Evolutionary conservation across 2,797 vertebrate genomes (phyloP).

Genomic region (Xiphophorus birchmanni): DNA sequence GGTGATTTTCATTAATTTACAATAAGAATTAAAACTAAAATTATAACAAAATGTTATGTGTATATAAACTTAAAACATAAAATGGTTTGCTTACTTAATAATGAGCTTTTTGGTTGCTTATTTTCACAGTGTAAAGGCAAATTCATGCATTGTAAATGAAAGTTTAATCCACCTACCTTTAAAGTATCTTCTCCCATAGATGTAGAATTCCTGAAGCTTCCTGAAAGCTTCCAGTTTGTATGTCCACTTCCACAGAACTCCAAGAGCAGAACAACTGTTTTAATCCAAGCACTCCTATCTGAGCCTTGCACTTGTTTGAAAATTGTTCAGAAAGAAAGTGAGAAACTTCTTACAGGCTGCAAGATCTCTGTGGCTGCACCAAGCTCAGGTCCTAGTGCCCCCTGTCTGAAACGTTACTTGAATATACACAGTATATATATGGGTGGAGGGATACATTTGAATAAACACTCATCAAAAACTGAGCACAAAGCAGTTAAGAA

Average conservation of each 20-base stretch:
- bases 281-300: conserved; percentile 65
- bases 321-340: conserved; percentile 78
- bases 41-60: background rate
- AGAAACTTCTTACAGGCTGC: conserved; percentile 65
- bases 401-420: conserved; percentile 10
- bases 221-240: conserved; percentile 66
- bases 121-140: conserved; percentile 5
- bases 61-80: background rate
- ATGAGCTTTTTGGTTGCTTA: background rate
- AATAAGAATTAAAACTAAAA: background rate
- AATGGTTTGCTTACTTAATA: background rate
- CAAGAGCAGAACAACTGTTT: conserved; percentile 35
- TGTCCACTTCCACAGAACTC: conserved; percentile 59
- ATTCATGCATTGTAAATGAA: conserved; percentile 43
- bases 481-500: background rate
- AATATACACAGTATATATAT: background rate
- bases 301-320: conserved; percentile 80
- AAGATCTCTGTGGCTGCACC: conserved; percentile 30
- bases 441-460: background rate
- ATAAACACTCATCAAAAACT: background rate
- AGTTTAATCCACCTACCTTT: conserved; percentile 65
- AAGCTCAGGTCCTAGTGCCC: conserved; percentile 83
- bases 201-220: conserved; percentile 30
- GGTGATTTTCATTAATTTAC: conserved; percentile 8
- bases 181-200: conserved; percentile 46